phyloP scores from a whole-genome alignment of 1,140 invertebrate genomes.

The Micrasema minimum region DNA sequence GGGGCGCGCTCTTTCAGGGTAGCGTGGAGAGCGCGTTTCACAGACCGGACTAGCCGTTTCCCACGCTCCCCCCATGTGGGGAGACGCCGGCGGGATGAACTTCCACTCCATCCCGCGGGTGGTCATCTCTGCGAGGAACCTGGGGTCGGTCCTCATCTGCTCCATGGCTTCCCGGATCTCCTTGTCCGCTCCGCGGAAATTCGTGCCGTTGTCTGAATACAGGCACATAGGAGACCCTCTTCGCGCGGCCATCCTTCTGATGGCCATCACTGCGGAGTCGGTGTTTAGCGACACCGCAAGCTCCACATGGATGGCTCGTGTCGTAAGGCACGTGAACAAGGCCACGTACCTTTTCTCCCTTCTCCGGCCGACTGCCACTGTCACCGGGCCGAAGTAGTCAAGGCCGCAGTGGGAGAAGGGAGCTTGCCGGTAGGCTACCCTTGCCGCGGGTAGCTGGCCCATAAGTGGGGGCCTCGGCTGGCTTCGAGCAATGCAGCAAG shows the following conservation, averaged over 20 bases:
- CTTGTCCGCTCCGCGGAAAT: background rate
- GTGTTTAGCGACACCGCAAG: background rate
- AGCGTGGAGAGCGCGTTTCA: constrained; percentile 43
- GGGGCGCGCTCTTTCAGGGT: constrained; percentile 41
- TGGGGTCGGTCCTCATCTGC: constrained; percentile 9
- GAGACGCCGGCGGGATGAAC: constrained; percentile 57
- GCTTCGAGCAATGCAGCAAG: background rate
- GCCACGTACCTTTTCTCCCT: background rate
- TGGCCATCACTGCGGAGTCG: background rate
- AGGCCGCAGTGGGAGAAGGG: constrained; percentile 7
- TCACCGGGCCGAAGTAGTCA: background rate
- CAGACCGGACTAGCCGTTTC: constrained; percentile 45
- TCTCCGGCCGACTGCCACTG: background rate
- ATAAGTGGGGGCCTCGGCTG: background rate
- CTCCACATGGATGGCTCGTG: background rate
- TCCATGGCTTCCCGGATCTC: background rate
- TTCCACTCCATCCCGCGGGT: constrained; percentile 53
- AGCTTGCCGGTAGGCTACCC: background rate
- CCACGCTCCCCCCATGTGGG: too few species aligned
- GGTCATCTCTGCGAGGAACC: constrained; percentile 19
- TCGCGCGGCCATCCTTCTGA: background rate
- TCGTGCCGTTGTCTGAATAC: background rate
- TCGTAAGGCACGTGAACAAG: background rate
- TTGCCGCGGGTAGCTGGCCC: background rate
- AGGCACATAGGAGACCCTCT: background rate